Evolutionary conservation across 2,888 invertebrate species (phyloP), one percentile per base, ranked within the genome.

Genomic region (Euphydryas editha): DNA sequence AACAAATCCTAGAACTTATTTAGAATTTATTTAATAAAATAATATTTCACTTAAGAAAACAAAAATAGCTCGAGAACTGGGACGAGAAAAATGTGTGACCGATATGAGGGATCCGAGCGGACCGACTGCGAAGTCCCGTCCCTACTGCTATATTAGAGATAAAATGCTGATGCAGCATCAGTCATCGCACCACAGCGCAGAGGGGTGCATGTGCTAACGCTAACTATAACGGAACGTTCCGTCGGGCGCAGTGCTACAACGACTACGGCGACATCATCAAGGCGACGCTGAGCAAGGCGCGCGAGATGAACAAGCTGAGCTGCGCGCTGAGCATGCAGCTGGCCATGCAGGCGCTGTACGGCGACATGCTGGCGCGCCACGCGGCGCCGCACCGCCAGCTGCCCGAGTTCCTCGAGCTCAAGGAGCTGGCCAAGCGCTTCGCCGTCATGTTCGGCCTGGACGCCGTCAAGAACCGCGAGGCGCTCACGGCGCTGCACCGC

Each of bases 211-310:
- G n/a, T n/a, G n/a, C n/a, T n/a, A n/a, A n/a, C n/a, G n/a, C n/a
- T n/a, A n/a, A n/a, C n/a, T n/a, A n/a, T n/a, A n/a, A n/a, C n/a
- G n/a, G n/a, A n/a, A n/a, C n/a, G n/a, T n/a, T n/a, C n/a, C n/a
- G n/a, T n/a, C n/a, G n/a, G n/a, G n/a, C n/a, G n/a, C 30, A 97
- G 95, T 99, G 98, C 86, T 99, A 99, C 90, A 98, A 98, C 85
- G 99, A 99, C 89, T 99, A 99, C 89, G 99, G 99, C 59, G 99
- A 99, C 88, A 99, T 99, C 60, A 96, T 99, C 75, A 99, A 99
- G 92, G 97, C 98, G 42, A 99, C 99, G 11, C 92, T 99, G 77
- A 97, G 97, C 77, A 99, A 99, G 91, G 98, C 99, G 13, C 94
- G 99, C 74, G 99, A 99, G 93, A 98, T 99, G 77, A 99, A 99